Base-by-base conservation (phyloP, 2,797 vertebrate genomes). In the Sebastes kiyomatsui region DNA sequence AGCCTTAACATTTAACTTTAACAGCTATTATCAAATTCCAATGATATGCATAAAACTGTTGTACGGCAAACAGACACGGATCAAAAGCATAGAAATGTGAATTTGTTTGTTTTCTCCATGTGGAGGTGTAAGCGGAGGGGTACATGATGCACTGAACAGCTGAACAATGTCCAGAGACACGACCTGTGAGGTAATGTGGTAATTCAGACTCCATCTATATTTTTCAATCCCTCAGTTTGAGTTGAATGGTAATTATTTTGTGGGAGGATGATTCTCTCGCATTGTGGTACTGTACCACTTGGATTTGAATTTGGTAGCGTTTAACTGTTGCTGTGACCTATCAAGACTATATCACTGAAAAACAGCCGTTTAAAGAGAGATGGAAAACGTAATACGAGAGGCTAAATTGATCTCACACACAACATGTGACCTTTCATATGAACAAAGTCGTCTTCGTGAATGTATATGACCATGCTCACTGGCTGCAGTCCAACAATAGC, bases 371-470 rank as follows among this genome's bases (percentile, higher is more conserved):
- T n/a, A 18, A 2, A 81, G 16, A 22, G 18, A 11, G 7, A 67
- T 22, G 16, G 35, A 46, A 38, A 30, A 56, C 2, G 27, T 13
- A 76, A 76, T 27, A 25, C 14, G 67, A 88, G 54, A 83, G 7
- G 58, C 8, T 60, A 38, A 74, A 81, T 54, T 46, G 75, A 86
- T 84, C 46, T 74, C 67, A 65, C 67, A 58, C 22, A 25, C 18
- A 14, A 76, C 61, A 66, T 12, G 42, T 82, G 86, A 90, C 80
- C 82, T 87, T 78, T 85, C n/a, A 75, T 67, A 64, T 77, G 72
- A 72, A 81, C 69, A 59, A 32, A 79, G 18, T 23, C 1, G 16
- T 66, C 52, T 25, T 67, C 33, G 75, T 76, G 56, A 75, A 84
- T 64, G 67, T 74, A 61, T 73, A 73, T 30, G 75, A 67, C 67